Percentiles rank a stretch among this genome's conserved stretches.
Conservation (phyloP, 2,797 vertebrate genomes). For the Masticophis lateralis region DNA sequence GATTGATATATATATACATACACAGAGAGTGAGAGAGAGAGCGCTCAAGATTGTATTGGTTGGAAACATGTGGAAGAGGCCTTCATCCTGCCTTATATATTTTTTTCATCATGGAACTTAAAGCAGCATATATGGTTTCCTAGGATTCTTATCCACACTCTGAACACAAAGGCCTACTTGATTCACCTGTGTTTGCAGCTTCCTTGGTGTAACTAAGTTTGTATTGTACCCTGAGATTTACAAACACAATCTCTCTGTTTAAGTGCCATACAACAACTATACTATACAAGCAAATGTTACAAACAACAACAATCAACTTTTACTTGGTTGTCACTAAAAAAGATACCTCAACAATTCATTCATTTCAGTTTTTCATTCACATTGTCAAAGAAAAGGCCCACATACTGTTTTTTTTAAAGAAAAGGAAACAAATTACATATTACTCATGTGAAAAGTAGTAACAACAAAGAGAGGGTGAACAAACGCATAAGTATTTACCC, state of each 20-base stretch:
- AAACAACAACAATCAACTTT: conserved; percentile 36
- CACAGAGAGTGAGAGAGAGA: no score
- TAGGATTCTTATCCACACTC: neutral
- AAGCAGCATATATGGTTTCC: no score
- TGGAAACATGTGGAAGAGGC: neutral
- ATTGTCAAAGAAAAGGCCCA: conserved; percentile 37
- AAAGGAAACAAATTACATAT: conserved; percentile 36
- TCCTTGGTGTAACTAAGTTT: neutral
- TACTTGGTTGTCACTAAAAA: conserved; percentile 55
- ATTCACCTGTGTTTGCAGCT: neutral
- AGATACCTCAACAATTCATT: conserved; percentile 41
- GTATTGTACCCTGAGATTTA: neutral
- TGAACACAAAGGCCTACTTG: neutral
- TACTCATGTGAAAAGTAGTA: conserved; percentile 40
- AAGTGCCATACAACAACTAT: neutral
- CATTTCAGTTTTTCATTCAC: conserved; percentile 48
- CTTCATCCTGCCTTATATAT: neutral
- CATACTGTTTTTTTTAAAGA: conserved; percentile 10
- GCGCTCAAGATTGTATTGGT: neutral
- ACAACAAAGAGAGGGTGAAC: conserved; percentile 32
- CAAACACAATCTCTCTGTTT: neutral
- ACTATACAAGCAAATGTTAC: conserved; percentile 41
- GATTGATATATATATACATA: no score
- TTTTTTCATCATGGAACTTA: neutral
- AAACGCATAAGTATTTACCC: conserved; percentile 71